phyloP scores from a whole-genome alignment of 2,797 vertebrate species.

The Pipistrellus pipistrellus region DNA sequence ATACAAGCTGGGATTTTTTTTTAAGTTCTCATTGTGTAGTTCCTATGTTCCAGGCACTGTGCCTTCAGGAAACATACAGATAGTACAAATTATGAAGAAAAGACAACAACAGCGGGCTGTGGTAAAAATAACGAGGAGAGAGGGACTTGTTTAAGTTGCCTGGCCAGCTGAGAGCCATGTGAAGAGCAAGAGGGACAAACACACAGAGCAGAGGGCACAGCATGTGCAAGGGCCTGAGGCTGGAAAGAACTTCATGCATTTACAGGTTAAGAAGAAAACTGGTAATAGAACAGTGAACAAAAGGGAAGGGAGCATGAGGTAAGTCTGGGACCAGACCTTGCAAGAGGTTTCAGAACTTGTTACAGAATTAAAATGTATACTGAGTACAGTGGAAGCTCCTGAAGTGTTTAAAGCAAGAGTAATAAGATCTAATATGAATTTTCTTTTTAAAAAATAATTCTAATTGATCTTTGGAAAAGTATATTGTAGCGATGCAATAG shows the following conservation, averaged over 20 bases:
- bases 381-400: not conserved
- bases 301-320: not conserved
- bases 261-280: not conserved
- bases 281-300: not conserved
- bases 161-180: not conserved
- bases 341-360: not conserved
- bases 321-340: not conserved
- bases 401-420: not conserved
- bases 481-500: not conserved
- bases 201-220: not conserved
- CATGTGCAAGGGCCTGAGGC: not conserved
- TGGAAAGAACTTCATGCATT: not conserved
- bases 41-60: not conserved
- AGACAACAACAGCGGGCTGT: not conserved
- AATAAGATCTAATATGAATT: not conserved
- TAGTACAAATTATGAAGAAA: not conserved
- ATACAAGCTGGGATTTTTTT: not conserved
- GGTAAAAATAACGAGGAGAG: not conserved
- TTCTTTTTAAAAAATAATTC: not conserved
- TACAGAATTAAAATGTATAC: not conserved
- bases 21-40: not conserved
- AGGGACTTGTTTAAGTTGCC: not conserved
- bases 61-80: not conserved
- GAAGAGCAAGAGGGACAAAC: not conserved
- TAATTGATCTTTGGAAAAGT: not conserved